These are phyloP conservation scores for Crossocerus cetratus DNA, from an alignment of 2,888 invertebrate species.

Conservation along the genomic window DNA sequence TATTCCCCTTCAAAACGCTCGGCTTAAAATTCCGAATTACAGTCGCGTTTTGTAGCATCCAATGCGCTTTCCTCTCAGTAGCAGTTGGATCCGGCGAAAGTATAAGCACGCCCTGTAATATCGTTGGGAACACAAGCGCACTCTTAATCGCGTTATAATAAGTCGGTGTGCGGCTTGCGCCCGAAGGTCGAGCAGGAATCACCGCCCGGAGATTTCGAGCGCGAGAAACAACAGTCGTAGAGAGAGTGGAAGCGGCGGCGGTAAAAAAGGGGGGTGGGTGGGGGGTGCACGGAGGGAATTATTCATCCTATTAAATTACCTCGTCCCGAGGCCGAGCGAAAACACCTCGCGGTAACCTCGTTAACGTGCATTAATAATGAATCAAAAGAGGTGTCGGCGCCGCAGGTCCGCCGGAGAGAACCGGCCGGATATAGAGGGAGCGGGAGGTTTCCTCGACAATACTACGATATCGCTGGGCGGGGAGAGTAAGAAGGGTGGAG, in stretches of 20 bases:
- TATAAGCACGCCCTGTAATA: slow-evolving; percentile 18
- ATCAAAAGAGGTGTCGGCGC: slow-evolving; percentile 32
- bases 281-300: slow-evolving; percentile 12
- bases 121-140: slow-evolving; percentile 44
- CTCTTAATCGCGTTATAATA: slow-evolving; percentile 14
- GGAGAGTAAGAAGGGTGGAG: no score
- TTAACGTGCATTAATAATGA: slow-evolving; percentile 47
- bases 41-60: no score
- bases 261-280: no score
- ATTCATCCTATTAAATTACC: slow-evolving; percentile 42
- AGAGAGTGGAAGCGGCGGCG: no score
- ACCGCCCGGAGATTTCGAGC: neutral
- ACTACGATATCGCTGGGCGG: slow-evolving; percentile 28
- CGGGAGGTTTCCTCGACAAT: slow-evolving; percentile 19
- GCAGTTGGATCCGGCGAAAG: neutral
- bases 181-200: neutral
- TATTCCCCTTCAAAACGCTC: neutral
- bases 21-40: no score
- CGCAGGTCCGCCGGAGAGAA: slow-evolving; percentile 10
- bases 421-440: neutral
- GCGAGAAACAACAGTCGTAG: slow-evolving; percentile 2
- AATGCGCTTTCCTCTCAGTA: neutral
- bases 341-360: slow-evolving; percentile 39
- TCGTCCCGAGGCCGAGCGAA: neutral
- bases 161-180: neutral